Base-by-base conservation (phyloP, 2,888 invertebrate genomes). In the Alloplasta piceator region DNA sequence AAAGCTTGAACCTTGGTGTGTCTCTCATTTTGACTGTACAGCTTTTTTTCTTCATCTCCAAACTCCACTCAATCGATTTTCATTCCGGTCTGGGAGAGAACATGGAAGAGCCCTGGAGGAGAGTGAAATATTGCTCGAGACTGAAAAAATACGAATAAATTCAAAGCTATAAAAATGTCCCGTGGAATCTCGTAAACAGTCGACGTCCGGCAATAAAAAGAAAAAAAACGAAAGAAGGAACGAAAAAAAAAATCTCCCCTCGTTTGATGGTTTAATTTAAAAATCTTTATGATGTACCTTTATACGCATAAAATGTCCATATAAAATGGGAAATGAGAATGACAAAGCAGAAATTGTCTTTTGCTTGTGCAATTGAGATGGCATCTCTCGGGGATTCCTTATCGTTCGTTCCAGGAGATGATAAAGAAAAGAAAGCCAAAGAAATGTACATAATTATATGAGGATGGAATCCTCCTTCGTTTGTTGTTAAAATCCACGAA, bases 131-230 rank as follows among this genome's bases (percentile, higher is more conserved):
- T n/a, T n/a, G n/a, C n/a, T n/a, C n/a, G 48, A n/a, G 7, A n/a
- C n/a, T 9, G 5, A 48, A 26, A 66, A 66, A 66, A 50, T 50
- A 46, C 46, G 10, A 64, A 63, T 63, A 43, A 73, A 73, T 55
- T 39, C 61, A 55, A 63, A 41, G 63, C 55, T 55, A 43, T 63
- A 55, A 73, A 73, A 61, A 55, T 63, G 63, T 55, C 72, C 50
- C 43, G 43, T 14, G 38, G 26, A 73, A 55, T 43, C 7, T 73
- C 70, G 46, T 70, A 48, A 38, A 58, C 16, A 70, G 36, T 48
- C 58, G 48, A 36, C 38, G 12, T n/a, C 48, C 14, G 70, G 46
- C 58, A 70, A 61, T 58, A 61, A 63, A 73, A 73, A 73, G n/a
- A 10, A 10, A n/a, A n/a, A n/a, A n/a, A n/a, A n/a, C n/a, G n/a